Base-by-base conservation (phyloP, 2,797 vertebrate genomes). In the Anas acuta region DNA sequence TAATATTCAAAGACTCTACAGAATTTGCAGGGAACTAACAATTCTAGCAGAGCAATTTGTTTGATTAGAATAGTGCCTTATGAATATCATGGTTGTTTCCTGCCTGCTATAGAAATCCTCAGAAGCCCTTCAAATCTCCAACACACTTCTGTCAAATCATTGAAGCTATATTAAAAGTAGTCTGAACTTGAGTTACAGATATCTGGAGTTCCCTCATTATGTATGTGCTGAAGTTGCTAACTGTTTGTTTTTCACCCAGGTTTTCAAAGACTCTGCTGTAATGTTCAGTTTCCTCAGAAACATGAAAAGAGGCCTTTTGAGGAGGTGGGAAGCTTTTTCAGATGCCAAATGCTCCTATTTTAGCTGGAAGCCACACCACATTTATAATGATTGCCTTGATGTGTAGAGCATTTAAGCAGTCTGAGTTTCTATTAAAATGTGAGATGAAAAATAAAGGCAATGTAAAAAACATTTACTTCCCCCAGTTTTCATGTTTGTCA, bases 401-500 rank as follows among this genome's bases (percentile, higher is more conserved):
- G 47, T 71, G 19, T 53, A 73, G 8, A 85, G 3, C 54, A 65
- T 92, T 82, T 90, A 60, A 85, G 58, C 43, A 79, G 49, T 60
- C 35, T 81, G 49, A n/a, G 71, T 82, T 84, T 84, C 73, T 84
- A 70, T 66, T 92, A 88, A 86, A 88, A 93, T 84, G 72, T 65
- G 60, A 73, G 33, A 79, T 58, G 7, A 93, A 87, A 93, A 90
- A 72, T 93, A 94, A 97, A 92, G 58, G 28, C 35, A 58, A 37
- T 58, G 20, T 32, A 66, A 90, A 92, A 90, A 81, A 49, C 47
- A 49, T 23, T 49, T 49, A 23, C 47, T 49, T 49, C 47, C 47
- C 47, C 47, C 47, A 13, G 47, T 49, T 49, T 49, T 49, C 22
- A 49, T 23, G 47, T 49, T 49, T 23, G 47, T 49, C 47, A 49